Conservation (phyloP, 92 coral and sea anemone genomes). For the Bergia sp. region DNA sequence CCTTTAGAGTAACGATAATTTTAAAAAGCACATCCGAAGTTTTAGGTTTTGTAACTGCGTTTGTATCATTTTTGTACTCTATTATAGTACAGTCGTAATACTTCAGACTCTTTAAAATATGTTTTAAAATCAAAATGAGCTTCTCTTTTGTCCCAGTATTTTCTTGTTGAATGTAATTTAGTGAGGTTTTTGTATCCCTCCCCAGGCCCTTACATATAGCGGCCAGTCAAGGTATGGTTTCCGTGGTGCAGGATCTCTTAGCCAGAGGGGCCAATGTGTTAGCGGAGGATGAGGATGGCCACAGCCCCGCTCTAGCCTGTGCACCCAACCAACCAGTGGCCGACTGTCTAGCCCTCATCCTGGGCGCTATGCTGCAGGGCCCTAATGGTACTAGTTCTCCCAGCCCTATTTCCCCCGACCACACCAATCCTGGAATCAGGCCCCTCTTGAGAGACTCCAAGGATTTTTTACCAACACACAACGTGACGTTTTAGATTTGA, state of each 20-base stretch:
- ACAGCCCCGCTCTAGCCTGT: conserved; percentile 95
- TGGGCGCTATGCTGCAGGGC: conserved; percentile 86
- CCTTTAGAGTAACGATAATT: too few species aligned
- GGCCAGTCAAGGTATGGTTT: conserved; percentile 90
- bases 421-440: conserved; percentile 25
- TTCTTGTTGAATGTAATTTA: not conserved
- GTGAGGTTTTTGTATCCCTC: not conserved
- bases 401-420: conserved; percentile 34
- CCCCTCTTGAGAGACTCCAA: conserved; percentile 22
- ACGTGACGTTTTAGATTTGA: conserved; percentile 29
- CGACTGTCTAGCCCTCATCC: conserved; percentile 85
- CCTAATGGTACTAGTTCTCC: conserved; percentile 46
- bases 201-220: conserved; percentile 90
- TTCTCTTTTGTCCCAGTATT: too few species aligned
- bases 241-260: conserved; percentile 93
- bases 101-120: too few species aligned
- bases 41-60: too few species aligned
- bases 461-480: conserved; percentile 42
- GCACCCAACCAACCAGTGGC: conserved; percentile 97
- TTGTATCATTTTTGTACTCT: too few species aligned
- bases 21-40: too few species aligned
- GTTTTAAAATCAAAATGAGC: too few species aligned
- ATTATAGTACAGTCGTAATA: too few species aligned
- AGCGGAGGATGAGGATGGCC: conserved; percentile 95
- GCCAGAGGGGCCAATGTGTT: conserved; percentile 88